These are phyloP conservation scores for Leptopterna dolabrata DNA, from an alignment of 2,888 invertebrate genomes.

Conservation along the genomic window DNA sequence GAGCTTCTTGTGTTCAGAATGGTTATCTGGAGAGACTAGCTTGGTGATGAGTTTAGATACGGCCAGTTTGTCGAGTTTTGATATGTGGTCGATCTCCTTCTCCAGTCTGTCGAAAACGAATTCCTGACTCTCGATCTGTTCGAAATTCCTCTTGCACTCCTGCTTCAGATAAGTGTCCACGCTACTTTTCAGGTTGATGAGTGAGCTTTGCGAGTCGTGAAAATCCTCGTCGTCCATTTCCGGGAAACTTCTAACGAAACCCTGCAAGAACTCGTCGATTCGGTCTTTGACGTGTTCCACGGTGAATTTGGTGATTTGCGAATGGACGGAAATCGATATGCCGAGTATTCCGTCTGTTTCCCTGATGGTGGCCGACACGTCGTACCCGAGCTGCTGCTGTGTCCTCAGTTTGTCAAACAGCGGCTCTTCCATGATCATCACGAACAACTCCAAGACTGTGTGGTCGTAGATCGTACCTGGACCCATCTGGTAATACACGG, in stretches of 20 bases:
- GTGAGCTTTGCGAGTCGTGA: conserved; percentile 71
- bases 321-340: conserved; percentile 81
- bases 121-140: conserved; percentile 78
- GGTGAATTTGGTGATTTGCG: conserved; percentile 79
- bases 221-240: conserved; percentile 74
- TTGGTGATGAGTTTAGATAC: background rate
- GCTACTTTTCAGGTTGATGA: conserved; percentile 81
- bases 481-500: conserved; percentile 80
- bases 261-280: conserved; percentile 78
- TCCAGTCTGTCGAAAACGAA: conserved; percentile 83
- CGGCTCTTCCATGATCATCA: conserved; percentile 87
- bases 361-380: conserved; percentile 78
- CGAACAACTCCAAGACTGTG: conserved; percentile 60
- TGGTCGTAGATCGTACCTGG: conserved; percentile 57
- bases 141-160: conserved; percentile 83
- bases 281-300: conserved; percentile 77
- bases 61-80: background rate
- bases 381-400: conserved; percentile 90
- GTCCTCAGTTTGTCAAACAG: conserved; percentile 87
- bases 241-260: conserved; percentile 72
- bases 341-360: conserved; percentile 82
- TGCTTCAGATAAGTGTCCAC: conserved; percentile 82
- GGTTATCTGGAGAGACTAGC: background rate
- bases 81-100: conserved; percentile 69
- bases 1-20: conserved; percentile 54